Percentiles rank a stretch among this genome's conserved stretches.
Conservation (phyloP, 2,113 vertebrate genomes). For the Lagenorhynchus albirostris region DNA sequence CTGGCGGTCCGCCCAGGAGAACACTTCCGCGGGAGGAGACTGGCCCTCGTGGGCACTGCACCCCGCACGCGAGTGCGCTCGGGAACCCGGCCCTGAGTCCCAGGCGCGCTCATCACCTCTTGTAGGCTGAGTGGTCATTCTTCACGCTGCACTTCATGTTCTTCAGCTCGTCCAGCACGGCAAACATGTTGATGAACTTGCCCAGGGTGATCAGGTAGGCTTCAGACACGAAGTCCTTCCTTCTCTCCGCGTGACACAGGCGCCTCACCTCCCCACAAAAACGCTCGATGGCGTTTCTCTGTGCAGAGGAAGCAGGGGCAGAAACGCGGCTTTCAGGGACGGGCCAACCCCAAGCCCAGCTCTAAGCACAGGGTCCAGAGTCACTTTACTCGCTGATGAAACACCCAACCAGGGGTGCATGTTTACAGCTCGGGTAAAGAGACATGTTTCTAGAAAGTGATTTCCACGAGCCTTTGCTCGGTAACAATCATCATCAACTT, state of each 20-base stretch:
- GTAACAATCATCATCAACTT: not conserved
- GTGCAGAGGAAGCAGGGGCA: not conserved
- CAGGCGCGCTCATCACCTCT: conserved; percentile 82
- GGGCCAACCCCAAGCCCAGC: fast-evolving
- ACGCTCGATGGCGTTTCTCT: conserved; percentile 96
- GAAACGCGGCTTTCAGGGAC: not conserved
- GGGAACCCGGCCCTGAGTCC: no score
- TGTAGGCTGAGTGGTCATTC: conserved; percentile 97
- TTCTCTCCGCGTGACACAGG: conserved; percentile 93
- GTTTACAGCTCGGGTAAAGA: not conserved
- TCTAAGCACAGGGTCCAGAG: not conserved
- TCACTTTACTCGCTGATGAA: not conserved
- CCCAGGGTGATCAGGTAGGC: conserved; percentile 96
- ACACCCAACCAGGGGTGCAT: not conserved
- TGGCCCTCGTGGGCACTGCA: not conserved
- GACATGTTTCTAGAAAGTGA: not conserved
- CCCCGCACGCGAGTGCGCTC: fast-evolving
- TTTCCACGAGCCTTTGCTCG: not conserved
- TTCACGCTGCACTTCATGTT: conserved; percentile 99
- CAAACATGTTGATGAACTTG: conserved; percentile 99
- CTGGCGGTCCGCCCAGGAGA: fast-evolving
- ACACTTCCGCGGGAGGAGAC: not conserved
- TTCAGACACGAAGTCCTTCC: conserved; percentile 98
- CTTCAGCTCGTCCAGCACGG: conserved; percentile 95
- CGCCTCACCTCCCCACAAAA: conserved; percentile 97